Conservation (phyloP, 2,113 vertebrate genomes). For the Boulengeromyrus knoepffleri region DNA sequence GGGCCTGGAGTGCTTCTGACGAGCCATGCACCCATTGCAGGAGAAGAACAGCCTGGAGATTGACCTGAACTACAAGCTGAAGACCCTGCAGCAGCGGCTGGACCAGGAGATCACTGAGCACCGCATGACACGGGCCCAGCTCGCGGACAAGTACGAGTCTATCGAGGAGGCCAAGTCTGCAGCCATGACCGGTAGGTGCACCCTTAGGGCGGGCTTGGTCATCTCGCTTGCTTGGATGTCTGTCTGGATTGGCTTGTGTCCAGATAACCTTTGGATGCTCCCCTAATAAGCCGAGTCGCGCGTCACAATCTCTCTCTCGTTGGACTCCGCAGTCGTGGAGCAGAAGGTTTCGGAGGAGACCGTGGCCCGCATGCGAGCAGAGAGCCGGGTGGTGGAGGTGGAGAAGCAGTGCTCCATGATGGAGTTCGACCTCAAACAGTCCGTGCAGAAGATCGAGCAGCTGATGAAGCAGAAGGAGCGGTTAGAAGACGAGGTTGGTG, state of each 20-base stretch:
- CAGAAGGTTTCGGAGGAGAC: conserved; percentile 90
- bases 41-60: conserved; percentile 97
- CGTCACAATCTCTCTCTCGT: not conserved
- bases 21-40: conserved; percentile 42
- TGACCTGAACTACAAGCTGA: conserved; percentile 94
- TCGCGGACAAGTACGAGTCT: conserved; percentile 94
- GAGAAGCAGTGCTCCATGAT: conserved; percentile 97
- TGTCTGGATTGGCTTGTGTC: not conserved
- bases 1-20: not conserved
- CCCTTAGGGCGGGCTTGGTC: not conserved
- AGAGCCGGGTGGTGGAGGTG: conserved; percentile 84
- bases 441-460: conserved; percentile 92
- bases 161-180: conserved; percentile 93
- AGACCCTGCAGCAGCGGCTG: conserved; percentile 85
- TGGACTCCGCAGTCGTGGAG: conserved; percentile 75
- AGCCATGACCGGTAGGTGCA: conserved; percentile 82
- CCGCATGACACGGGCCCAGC: conserved; percentile 81
- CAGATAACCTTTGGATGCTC: not conserved
- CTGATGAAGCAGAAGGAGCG: conserved; percentile 89
- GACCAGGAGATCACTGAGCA: conserved; percentile 93
- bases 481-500: conserved; percentile 85
- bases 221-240: not conserved
- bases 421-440: conserved; percentile 95
- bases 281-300: not conserved
- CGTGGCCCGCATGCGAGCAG: conserved; percentile 79